A percentile compares a stretch with the other conserved stretches of the same genome.
Conservation (phyloP, 1,140 invertebrate species). For the Lepidurus apus region DNA sequence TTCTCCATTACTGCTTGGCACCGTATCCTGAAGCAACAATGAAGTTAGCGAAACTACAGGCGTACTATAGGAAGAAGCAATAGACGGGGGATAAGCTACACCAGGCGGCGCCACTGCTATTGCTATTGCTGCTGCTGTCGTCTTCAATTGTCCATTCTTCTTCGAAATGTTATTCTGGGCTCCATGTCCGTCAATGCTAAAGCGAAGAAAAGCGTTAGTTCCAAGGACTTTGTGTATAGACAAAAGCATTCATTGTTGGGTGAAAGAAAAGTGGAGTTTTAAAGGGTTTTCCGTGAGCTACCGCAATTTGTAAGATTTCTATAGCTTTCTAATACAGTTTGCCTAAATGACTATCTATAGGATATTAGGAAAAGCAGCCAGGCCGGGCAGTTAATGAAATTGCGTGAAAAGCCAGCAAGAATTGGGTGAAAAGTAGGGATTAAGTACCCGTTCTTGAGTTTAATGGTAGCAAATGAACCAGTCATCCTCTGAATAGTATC, state of each 20-base stretch:
- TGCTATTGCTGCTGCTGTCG: neutral
- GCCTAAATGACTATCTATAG: no score
- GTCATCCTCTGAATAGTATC: conserved; percentile 17
- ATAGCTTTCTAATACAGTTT: no score
- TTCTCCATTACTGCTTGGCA: neutral
- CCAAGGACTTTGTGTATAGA: neutral
- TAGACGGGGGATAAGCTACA: neutral
- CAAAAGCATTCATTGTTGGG: neutral
- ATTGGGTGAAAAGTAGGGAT: conserved; percentile 21
- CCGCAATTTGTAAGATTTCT: no score
- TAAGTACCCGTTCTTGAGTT: conserved; percentile 3
- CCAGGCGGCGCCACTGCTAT: neutral
- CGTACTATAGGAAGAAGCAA: conserved; percentile 4
- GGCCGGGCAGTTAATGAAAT: neutral
- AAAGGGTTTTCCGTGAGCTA: no score
- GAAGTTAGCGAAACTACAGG: conserved; percentile 9
- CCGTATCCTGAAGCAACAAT: neutral
- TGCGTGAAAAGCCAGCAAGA: neutral
- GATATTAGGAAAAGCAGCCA: no score
- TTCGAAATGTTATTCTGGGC: neutral
- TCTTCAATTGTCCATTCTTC: neutral
- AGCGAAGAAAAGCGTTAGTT: neutral
- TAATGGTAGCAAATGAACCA: conserved; percentile 19
- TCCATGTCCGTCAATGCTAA: neutral
- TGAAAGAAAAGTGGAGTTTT: neutral